These are phyloP conservation scores for Bursaphelenchus okinawaensis DNA, from an alignment of 2,888 invertebrate genomes.

Conservation along the genomic window DNA sequence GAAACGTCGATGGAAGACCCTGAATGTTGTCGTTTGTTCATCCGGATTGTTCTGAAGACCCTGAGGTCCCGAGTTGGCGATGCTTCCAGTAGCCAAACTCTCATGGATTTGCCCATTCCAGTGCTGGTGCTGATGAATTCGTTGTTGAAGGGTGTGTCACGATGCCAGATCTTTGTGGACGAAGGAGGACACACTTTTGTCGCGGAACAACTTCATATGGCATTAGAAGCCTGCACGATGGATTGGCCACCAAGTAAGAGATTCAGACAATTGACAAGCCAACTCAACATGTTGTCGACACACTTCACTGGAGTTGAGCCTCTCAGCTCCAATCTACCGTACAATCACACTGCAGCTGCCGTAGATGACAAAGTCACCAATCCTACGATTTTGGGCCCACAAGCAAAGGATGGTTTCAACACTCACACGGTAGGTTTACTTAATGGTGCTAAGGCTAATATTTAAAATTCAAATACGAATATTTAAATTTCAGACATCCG, in stretches of 20 bases:
- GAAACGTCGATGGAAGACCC: constrained; percentile 14
- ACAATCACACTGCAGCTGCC: neutral
- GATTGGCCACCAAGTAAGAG: constrained; percentile 19
- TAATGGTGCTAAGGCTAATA: neutral
- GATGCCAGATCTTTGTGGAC: constrained; percentile 11
- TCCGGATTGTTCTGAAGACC: constrained; percentile 1
- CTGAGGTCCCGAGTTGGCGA: constrained; percentile 4
- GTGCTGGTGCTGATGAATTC: constrained; percentile 13
- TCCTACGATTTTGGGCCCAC: neutral
- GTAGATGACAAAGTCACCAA: neutral
- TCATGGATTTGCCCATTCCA: constrained; percentile 12
- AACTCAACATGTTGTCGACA: constrained; percentile 15
- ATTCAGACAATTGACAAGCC: constrained; percentile 20
- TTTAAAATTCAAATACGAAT: too few relatives aligned
- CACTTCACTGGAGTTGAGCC: constrained; percentile 21
- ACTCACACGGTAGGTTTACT: neutral
- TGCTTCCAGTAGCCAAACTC: neutral
- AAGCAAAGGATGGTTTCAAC: neutral
- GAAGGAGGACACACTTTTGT: constrained; percentile 32
- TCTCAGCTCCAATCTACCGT: neutral
- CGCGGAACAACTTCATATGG: constrained; percentile 29
- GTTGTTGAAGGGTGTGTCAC: constrained; percentile 3
- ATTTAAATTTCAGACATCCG: too few relatives aligned
- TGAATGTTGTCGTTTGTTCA: constrained; percentile 11
- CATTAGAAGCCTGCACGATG: constrained; percentile 19